Percentiles rank a stretch among this genome's conserved stretches.
phyloP scores from a whole-genome alignment of 2,888 invertebrate genomes.

The Rhingia rostrata region DNA sequence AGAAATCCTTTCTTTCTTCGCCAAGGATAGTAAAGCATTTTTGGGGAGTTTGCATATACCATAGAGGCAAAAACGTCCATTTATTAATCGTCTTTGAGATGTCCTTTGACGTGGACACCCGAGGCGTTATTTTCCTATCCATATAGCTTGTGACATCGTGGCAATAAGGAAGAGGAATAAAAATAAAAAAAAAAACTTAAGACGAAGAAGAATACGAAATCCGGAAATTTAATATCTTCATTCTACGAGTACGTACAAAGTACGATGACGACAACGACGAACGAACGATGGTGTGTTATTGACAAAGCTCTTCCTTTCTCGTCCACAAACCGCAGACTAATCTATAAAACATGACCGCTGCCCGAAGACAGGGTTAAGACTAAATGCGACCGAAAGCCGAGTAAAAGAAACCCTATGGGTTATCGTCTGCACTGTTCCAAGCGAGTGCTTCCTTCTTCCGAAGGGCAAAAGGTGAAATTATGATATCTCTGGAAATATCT shows the following conservation, averaged over 20 bases:
- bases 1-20: conserved; percentile 23
- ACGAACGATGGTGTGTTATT: conserved; percentile 34
- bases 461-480: conserved; percentile 39
- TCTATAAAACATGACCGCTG: conserved; percentile 37
- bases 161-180: conserved; percentile 12
- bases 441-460: conserved; percentile 1
- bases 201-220: conserved; percentile 35
- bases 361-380: conserved; percentile 54
- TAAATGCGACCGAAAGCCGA: conserved; percentile 54
- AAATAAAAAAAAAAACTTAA: conserved; percentile 4
- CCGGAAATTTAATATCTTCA: conserved; percentile 72
- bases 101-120: conserved; percentile 66
- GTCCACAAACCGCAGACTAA: conserved; percentile 70
- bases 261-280: conserved; percentile 13
- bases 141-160: conserved; percentile 6
- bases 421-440: conserved; percentile 10
- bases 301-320: conserved; percentile 36
- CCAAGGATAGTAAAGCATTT: conserved; percentile 8
- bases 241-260: conserved; percentile 1
- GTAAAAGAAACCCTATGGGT: conserved; percentile 58
- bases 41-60: conserved; percentile 38
- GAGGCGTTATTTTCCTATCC: conserved; percentile 50
- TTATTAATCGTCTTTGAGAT: conserved; percentile 71
- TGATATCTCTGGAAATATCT: conserved; percentile 40
- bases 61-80: conserved; percentile 30